A percentile compares a stretch with the other conserved stretches of the same genome.
Conservation (phyloP, 2,888 invertebrate species). For the Plagodis dolabraria region DNA sequence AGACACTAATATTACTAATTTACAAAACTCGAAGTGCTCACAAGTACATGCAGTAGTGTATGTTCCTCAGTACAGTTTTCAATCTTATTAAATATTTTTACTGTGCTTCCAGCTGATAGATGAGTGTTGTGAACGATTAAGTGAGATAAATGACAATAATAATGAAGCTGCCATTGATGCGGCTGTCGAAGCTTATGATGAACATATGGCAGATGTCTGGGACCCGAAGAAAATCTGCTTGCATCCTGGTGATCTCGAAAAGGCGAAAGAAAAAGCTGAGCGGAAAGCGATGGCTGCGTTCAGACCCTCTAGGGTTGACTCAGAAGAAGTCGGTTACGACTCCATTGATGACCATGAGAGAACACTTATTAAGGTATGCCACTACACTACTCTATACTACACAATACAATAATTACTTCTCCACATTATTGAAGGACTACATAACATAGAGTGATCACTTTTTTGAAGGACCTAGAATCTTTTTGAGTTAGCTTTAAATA, state of each 20-base stretch:
- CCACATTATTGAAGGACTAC: too few species aligned
- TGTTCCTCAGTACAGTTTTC: too few species aligned
- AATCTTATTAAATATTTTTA: too few species aligned
- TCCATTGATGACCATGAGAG: constrained; percentile 3
- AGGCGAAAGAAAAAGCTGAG: neutral
- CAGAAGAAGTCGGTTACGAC: constrained; percentile 1
- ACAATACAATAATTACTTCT: too few species aligned
- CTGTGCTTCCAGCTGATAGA: neutral
- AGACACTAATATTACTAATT: too few species aligned
- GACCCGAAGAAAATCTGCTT: constrained; percentile 2
- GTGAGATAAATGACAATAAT: constrained; percentile 1
- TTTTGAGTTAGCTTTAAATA: too few species aligned
- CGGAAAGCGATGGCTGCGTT: constrained; percentile 1
- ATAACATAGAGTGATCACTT: too few species aligned
- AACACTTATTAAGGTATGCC: constrained; percentile 2
- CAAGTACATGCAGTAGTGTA: too few species aligned
- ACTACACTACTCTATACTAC: neutral
- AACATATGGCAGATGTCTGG: constrained; percentile 5
- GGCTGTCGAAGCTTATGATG: constrained; percentile 1
- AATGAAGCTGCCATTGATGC: constrained; percentile 2
- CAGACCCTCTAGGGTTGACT: neutral
- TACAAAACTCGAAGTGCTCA: too few species aligned
- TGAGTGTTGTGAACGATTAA: neutral
- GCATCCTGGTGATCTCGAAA: constrained; percentile 2
- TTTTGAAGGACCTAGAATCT: too few species aligned